These are phyloP conservation scores for Formicarius rufipectus DNA, from an alignment of 2,113 vertebrate genomes.

Conservation along the genomic window DNA sequence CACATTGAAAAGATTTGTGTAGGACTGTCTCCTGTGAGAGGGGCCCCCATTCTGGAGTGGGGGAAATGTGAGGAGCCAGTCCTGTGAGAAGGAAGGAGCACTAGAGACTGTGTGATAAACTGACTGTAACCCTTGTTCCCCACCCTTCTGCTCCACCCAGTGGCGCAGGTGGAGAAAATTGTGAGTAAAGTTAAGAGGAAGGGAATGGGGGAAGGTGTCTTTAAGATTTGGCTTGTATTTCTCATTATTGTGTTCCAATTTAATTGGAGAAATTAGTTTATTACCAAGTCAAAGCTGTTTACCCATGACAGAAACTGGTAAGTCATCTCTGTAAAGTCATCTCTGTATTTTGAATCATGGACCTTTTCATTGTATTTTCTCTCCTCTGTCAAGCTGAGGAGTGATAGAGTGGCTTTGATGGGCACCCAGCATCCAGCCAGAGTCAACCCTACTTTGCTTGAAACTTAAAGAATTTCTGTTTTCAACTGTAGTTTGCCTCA, in stretches of 20 bases:
- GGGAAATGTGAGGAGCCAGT: not conserved
- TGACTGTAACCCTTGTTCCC: not conserved
- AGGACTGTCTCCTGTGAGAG: not conserved
- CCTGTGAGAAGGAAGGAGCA: not conserved
- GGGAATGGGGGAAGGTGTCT: not conserved
- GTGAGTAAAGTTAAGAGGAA: not conserved
- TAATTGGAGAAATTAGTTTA: too few species aligned
- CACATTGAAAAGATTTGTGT: not conserved
- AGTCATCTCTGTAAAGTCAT: not conserved
- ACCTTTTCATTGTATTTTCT: not conserved
- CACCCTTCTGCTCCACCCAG: not conserved
- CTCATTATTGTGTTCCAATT: not conserved
- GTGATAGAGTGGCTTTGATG: not conserved
- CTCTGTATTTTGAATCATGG: not conserved
- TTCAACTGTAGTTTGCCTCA: not conserved
- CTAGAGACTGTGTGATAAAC: not conserved
- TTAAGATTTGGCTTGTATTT: not conserved
- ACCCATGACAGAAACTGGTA: not conserved
- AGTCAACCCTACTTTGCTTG: not conserved
- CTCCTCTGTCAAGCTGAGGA: not conserved
- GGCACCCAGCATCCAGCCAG: not conserved
- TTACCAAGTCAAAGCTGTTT: not conserved
- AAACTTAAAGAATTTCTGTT: not conserved
- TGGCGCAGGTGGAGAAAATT: not conserved
- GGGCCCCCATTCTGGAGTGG: not conserved